A percentile compares a stretch with the other conserved stretches of the same genome.
Conservation (phyloP, 1,140 invertebrate genomes). For the Drosophila subobscura region DNA sequence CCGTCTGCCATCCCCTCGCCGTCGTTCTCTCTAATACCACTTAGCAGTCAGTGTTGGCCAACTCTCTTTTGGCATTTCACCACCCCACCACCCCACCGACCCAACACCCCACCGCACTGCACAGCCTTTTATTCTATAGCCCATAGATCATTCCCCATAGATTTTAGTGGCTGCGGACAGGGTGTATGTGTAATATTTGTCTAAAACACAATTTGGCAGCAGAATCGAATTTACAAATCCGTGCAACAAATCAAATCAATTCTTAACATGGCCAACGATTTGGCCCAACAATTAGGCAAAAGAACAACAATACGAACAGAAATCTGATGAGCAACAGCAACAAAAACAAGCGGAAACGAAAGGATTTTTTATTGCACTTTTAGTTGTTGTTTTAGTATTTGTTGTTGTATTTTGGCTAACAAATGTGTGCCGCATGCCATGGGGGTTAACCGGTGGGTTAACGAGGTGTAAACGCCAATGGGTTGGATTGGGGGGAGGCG, state of each 20-base stretch:
- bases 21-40: slow-evolving; percentile 33
- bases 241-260: slow-evolving; percentile 46
- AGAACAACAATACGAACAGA: background rate
- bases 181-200: slow-evolving; percentile 60
- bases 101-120: background rate
- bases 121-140: background rate
- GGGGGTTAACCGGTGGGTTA: slow-evolving; percentile 31
- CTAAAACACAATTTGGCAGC: slow-evolving; percentile 44
- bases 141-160: slow-evolving; percentile 13
- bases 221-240: slow-evolving; percentile 35
- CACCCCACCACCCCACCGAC: background rate
- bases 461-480: slow-evolving; percentile 3
- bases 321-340: background rate
- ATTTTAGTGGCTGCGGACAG: slow-evolving; percentile 7
- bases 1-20: background rate
- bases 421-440: slow-evolving; percentile 34
- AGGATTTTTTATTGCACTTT: slow-evolving; percentile 48
- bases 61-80: background rate
- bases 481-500: slow-evolving; percentile 23
- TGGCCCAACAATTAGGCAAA: slow-evolving; percentile 47
- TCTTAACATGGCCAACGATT: slow-evolving; percentile 41
- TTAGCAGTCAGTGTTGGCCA: slow-evolving; percentile 8
- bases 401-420: background rate
- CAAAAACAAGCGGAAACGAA: slow-evolving; percentile 38
- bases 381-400: no score